A percentile compares a stretch with the other conserved stretches of the same genome.
Evolutionary conservation across 2,797 vertebrate genomes (phyloP).

Genomic region (Denticeps clupeoides): DNA sequence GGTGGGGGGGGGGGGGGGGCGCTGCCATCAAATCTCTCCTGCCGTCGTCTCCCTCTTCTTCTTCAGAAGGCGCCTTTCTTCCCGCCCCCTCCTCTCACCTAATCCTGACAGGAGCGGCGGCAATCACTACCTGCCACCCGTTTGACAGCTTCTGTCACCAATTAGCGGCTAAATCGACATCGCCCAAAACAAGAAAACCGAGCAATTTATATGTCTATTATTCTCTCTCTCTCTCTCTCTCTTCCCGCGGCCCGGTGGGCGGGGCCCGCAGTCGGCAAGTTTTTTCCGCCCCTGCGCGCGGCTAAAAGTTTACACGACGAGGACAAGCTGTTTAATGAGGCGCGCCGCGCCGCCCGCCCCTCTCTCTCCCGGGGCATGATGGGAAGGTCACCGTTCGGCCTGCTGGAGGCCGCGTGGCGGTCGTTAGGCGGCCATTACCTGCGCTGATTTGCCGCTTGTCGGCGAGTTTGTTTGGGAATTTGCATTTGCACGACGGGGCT

Average conservation of each 20-base stretch:
- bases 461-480: slow-evolving; percentile 86
- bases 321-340: slow-evolving; percentile 93
- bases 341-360: slow-evolving; percentile 82
- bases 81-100: slow-evolving; percentile 63
- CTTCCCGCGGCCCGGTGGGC: slow-evolving; percentile 49
- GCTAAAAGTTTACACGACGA: slow-evolving; percentile 77
- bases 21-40: slow-evolving; percentile 66
- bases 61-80: too few relatives aligned
- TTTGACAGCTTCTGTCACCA: slow-evolving; percentile 99
- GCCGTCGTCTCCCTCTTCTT: slow-evolving; percentile 56
- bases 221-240: slow-evolving; percentile 22
- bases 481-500: slow-evolving; percentile 98
- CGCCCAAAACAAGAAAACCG: slow-evolving; percentile 78
- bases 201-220: slow-evolving; percentile 68
- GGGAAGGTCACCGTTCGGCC: slow-evolving; percentile 99
- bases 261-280: slow-evolving; percentile 72
- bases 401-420: slow-evolving; percentile 90
- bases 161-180: slow-evolving; percentile 99
- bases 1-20: slow-evolving; percentile 49
- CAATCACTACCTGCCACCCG: slow-evolving; percentile 86
- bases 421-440: slow-evolving; percentile 98
- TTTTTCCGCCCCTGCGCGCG: slow-evolving; percentile 55
- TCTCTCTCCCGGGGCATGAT: slow-evolving; percentile 64
- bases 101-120: slow-evolving; percentile 80
- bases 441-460: slow-evolving; percentile 80